Evolutionary conservation across 2,888 invertebrate species (phyloP).

Genomic region (Ephialtes manifestator): DNA sequence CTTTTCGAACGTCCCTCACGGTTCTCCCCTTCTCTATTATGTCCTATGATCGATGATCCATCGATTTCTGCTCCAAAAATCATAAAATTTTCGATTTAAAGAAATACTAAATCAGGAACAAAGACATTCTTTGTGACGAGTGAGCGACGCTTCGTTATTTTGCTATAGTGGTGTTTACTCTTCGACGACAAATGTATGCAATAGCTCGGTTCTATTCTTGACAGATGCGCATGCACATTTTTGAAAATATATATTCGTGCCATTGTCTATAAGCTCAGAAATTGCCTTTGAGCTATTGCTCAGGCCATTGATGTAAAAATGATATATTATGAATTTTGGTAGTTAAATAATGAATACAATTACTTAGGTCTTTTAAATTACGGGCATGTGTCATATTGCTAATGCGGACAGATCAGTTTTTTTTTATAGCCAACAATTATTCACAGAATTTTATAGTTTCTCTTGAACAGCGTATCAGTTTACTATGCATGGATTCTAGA

Average conservation of each 20-base stretch:
- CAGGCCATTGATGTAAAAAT: neutral
- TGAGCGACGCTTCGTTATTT: constrained; percentile 9
- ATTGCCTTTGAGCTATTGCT: neutral
- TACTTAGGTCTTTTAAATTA: neutral
- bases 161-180: neutral
- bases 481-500: too few relatives aligned
- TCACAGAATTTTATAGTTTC: neutral
- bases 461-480: neutral
- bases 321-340: neutral
- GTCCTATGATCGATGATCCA: constrained; percentile 14
- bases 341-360: neutral
- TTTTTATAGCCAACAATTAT: neutral
- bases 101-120: neutral
- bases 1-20: neutral
- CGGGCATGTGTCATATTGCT: neutral
- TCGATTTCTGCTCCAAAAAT: neutral
- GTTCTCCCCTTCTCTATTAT: constrained; percentile 3
- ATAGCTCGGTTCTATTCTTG: constrained; percentile 55
- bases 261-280: neutral
- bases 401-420: neutral
- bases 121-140: neutral
- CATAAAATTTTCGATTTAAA: neutral
- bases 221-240: neutral
- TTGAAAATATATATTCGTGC: neutral
- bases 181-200: constrained; percentile 22